These are phyloP conservation scores for Arvicola amphibius DNA, from an alignment of 2,797 vertebrate genomes.

Conservation along the genomic window DNA sequence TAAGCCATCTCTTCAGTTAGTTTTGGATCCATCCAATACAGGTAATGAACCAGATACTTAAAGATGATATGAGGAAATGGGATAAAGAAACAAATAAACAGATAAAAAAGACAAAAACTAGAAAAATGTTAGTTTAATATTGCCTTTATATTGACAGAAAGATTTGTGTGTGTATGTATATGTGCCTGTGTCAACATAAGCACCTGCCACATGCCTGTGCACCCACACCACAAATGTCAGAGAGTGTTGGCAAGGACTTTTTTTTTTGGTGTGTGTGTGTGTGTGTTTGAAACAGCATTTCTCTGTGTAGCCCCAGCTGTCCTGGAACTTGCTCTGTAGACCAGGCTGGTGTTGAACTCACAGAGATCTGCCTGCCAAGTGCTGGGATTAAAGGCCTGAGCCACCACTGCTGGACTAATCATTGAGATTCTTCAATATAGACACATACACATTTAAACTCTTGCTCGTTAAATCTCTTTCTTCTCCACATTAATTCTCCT, in stretches of 20 bases:
- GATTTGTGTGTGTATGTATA: neutral
- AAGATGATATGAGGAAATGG: neutral
- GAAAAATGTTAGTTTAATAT: constrained; percentile 1
- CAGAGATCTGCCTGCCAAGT: neutral
- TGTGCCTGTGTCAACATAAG: neutral
- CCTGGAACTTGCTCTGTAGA: neutral
- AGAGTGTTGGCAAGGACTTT: neutral
- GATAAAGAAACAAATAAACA: neutral
- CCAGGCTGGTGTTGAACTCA: neutral
- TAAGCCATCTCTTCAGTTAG: constrained; percentile 84
- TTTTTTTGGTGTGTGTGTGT: neutral
- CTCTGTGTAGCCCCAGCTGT: neutral
- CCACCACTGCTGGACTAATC: neutral
- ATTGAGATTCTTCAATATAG: neutral
- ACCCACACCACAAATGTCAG: neutral
- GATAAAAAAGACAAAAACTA: constrained; percentile 40
- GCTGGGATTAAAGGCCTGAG: neutral
- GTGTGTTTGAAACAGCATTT: neutral
- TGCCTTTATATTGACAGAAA: neutral
- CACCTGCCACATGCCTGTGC: neutral
- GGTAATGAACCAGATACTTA: constrained; percentile 81
- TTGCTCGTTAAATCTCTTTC: neutral
- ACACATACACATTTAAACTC: neutral
- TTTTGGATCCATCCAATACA: constrained; percentile 86
- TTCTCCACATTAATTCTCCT: neutral